Percentiles rank a stretch among this genome's conserved stretches.
These are phyloP conservation scores for Pantherophis guttatus DNA, from an alignment of 2,113 vertebrate genomes.

Conservation along the genomic window DNA sequence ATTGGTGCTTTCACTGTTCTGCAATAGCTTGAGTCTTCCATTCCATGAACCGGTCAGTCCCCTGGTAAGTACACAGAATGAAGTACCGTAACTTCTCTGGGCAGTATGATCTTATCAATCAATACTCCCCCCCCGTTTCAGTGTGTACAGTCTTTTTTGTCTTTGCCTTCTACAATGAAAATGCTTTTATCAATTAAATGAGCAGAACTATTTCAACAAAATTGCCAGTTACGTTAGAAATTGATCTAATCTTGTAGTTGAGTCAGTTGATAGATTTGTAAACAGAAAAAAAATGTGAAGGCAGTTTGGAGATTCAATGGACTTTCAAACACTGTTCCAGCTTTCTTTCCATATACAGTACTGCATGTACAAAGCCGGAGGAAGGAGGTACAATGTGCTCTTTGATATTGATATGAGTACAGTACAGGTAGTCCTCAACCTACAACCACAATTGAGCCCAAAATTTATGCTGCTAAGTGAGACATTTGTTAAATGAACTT, in stretches of 20 bases:
- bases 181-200: conserved; percentile 4
- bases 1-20: conserved; percentile 87
- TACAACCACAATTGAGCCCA: too few species aligned
- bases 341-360: background rate
- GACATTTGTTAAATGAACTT: too few species aligned
- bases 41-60: conserved; percentile 98
- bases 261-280: background rate
- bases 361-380: background rate
- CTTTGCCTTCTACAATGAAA: background rate
- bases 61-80: conserved; percentile 75
- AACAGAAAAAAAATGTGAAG: background rate
- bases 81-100: background rate
- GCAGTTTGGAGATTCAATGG: background rate
- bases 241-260: background rate
- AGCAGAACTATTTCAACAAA: background rate
- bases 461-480: too few species aligned
- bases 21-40: conserved; percentile 89
- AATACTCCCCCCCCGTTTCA: background rate
- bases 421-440: background rate
- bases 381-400: background rate
- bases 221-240: background rate
- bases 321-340: background rate
- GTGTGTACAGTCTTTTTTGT: background rate
- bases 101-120: background rate
- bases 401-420: background rate